These are phyloP conservation scores for Oscheius sp. DNA, from an alignment of 1,140 invertebrate genomes.

Conservation along the genomic window DNA sequence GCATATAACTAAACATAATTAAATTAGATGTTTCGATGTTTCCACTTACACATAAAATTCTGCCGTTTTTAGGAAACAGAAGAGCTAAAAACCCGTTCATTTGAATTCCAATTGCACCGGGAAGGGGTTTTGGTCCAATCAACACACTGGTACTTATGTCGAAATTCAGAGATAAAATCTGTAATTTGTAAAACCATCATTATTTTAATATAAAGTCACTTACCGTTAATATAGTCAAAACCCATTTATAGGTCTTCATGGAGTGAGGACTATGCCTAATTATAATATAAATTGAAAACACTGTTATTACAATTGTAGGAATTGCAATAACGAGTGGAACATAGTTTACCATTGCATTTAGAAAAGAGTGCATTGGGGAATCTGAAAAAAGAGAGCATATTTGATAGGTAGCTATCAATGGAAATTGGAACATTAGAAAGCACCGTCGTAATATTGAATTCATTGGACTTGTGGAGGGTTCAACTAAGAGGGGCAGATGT, in stretches of 20 bases:
- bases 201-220: not conserved
- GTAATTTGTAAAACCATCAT: not conserved
- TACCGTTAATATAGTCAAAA: not conserved
- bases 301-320: not conserved
- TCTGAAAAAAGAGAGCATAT: too few species aligned
- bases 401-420: too few species aligned
- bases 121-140: not conserved
- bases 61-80: not conserved
- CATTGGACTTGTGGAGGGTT: too few species aligned
- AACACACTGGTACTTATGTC: not conserved
- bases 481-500: too few species aligned
- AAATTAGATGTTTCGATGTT: not conserved
- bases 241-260: not conserved
- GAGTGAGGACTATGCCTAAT: not conserved
- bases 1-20: not conserved
- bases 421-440: too few species aligned
- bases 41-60: not conserved
- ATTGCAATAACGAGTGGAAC: not conserved
- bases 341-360: too few species aligned
- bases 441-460: too few species aligned
- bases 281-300: not conserved
- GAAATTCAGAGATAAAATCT: not conserved
- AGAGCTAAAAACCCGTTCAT: not conserved
- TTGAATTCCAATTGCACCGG: not conserved
- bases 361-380: too few species aligned